These are phyloP conservation scores for Rhinopomastus cyanomelas DNA, from an alignment of 2,113 vertebrate species.

Conservation along the genomic window DNA sequence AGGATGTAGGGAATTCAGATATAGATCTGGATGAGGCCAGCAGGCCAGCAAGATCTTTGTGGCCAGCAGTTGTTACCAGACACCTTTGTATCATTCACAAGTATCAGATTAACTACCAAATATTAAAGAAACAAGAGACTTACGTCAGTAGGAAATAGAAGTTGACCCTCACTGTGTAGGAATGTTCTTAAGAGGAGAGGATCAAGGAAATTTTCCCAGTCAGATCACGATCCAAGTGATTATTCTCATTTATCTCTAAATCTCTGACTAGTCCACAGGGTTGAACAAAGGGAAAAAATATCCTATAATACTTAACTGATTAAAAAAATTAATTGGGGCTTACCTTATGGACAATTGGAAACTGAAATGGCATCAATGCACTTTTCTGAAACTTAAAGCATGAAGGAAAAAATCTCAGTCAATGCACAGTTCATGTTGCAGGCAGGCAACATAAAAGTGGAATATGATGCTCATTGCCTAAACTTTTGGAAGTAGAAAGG, in stretches of 20 bases:
- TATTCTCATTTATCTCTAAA: background rate
- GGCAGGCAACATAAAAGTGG: background rate
- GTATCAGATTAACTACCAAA: background rate
- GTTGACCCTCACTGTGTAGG: background rate
- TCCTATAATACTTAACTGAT: background rate
- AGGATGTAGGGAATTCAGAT: background rate
- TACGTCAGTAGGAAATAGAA: slow-evolving; percentile 33
- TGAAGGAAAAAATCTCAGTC: background rate
- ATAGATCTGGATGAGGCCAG: background rate
- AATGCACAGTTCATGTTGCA: background rate
- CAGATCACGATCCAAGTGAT: background rate
- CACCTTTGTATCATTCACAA: background rate
- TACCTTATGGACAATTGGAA: background rate
- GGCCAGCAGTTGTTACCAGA: background rate
- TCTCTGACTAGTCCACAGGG: background rate
- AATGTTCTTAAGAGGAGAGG: slow-evolving; percentile 41
- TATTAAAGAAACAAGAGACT: slow-evolving; percentile 21
- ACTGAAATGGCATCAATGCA: background rate
- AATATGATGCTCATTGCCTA: background rate
- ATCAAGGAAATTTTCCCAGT: slow-evolving; percentile 35
- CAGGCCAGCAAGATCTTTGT: too few relatives aligned
- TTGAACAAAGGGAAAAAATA: background rate
- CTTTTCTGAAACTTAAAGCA: background rate
- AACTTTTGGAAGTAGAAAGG: background rate
- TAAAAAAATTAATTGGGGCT: background rate